Base-by-base conservation (phyloP, 2,113 vertebrate species). In the Nesogale talazaci region DNA sequence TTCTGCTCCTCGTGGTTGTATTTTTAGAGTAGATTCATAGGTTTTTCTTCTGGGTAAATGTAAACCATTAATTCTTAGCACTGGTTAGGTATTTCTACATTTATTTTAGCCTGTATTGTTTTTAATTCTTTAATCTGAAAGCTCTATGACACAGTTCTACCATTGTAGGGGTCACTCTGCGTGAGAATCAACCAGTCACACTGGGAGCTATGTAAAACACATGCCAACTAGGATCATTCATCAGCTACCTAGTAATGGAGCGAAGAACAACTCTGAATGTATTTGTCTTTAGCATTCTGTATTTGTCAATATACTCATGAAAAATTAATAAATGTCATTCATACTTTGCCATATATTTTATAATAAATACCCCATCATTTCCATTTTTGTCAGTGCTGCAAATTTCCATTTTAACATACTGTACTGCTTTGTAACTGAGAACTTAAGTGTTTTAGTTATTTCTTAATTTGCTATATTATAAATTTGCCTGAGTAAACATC, bases 391-490 rank as follows among this genome's bases (percentile, higher is more conserved):
- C 14, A 85, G 3, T 1, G 56, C 25, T 12, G 40, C 34, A 9
- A 6, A 31, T 89, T 91, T 85, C 57, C 31, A 46, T 85, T 59
- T 89, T 87, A 56, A 87, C 36, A 42, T 75, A 79, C 65, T 17
- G 88, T 15, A 79, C 3, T 46, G 0, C 4, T 52, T 34, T 84
- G 16, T 29, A 82, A 77, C 25, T 52, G 16, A 31, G 6, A 87
- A 52, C 2, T 65, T 25, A n/a, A n/a, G n/a, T n/a, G 17, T 19
- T 52, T 42, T 57, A 16, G 19, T 36, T 57, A 79, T 85, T 82
- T 95, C 23, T 94, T 52, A 94, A 89, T 75, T 91, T 38, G 15
- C 0, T 27, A 3, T 75, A 10, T 88, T 77, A 89, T 56, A 84
- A 92, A 86, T 72, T 72, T 85, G 2, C 27, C 42, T 0, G 88